Base-by-base conservation (phyloP, 1,140 invertebrate genomes). In the Drosophila erecta region DNA sequence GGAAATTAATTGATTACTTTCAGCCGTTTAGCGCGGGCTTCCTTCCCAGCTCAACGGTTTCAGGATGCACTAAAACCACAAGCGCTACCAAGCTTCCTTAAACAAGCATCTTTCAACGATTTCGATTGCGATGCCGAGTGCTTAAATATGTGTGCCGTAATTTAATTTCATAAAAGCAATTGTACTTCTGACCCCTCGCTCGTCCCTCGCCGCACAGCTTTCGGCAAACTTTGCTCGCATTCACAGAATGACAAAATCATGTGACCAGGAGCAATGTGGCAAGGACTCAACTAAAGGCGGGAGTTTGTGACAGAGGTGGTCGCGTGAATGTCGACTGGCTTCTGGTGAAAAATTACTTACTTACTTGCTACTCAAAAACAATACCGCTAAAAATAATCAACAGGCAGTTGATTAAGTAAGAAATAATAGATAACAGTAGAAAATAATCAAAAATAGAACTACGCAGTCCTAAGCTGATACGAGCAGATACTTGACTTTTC, bases 91-190 rank as follows among this genome's bases (percentile, higher is more conserved):
- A 51, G 46, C 30, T 71, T 62, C 44, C 22, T 38, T 40, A 49
- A 43, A 43, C 30, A 15, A 46, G 47, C 30, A 30, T 12, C 12
- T 15, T 2, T 12, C 15, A 4, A 24, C 30, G 7, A 46, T 41
- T 46, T n/a, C 22, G 7, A 30, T 30, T 30, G 27, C 27, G 27
- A 30, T 30, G 8, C 37, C 37, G 53, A 55, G 55, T 65, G 80
- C 70, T 75, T 76, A 79, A 76, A 66, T 70, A 61, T 79, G 81
- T 85, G 81, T 67, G 60, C 47, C 50, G 78, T 81, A 87, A 86
- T 86, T 86, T 86, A 86, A 86, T 86, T 86, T 86, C 69, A 86
- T 86, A 86, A 86, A 86, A 86, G 78, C 81, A 86, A 86, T 86
- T 81, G 81, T 86, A 77, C 75, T 72, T 47, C 24, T 74, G 49